phyloP scores from a whole-genome alignment of 2,113 vertebrate species.

The Carassius carassius region DNA sequence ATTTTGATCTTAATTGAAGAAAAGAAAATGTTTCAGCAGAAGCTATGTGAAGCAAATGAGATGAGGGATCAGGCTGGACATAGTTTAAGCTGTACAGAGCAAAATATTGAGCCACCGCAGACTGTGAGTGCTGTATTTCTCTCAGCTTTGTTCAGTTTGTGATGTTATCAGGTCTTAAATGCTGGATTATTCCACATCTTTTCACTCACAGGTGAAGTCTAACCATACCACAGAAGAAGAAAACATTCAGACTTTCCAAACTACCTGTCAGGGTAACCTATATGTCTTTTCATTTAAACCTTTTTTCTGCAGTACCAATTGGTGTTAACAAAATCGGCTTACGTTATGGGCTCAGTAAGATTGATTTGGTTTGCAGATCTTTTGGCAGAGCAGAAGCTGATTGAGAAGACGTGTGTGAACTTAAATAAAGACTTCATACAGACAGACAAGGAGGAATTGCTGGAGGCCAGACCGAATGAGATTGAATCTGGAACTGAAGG shows the following conservation, averaged over 20 bases:
- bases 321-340: not conserved
- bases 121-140: constrained; percentile 61
- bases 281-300: not conserved
- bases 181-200: constrained; percentile 28
- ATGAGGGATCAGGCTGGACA: constrained; percentile 71
- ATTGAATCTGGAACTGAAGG: constrained; percentile 72
- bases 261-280: constrained; percentile 72
- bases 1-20: constrained; percentile 75
- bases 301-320: not conserved
- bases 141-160: not conserved
- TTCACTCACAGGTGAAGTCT: constrained; percentile 70
- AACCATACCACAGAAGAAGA: constrained; percentile 70
- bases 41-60: constrained; percentile 74
- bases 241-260: constrained; percentile 69
- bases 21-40: constrained; percentile 72
- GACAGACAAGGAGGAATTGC: constrained; percentile 71
- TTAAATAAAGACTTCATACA: constrained; percentile 82
- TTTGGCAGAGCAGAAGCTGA: constrained; percentile 76
- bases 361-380: constrained; percentile 69
- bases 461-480: constrained; percentile 77
- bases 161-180: not conserved
- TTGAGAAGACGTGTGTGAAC: constrained; percentile 77
- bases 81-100: constrained; percentile 75
- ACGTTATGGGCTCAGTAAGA: not conserved
- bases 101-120: constrained; percentile 75